Base-by-base conservation (phyloP, 2,797 vertebrate species). In the Myotis pilosus region DNA sequence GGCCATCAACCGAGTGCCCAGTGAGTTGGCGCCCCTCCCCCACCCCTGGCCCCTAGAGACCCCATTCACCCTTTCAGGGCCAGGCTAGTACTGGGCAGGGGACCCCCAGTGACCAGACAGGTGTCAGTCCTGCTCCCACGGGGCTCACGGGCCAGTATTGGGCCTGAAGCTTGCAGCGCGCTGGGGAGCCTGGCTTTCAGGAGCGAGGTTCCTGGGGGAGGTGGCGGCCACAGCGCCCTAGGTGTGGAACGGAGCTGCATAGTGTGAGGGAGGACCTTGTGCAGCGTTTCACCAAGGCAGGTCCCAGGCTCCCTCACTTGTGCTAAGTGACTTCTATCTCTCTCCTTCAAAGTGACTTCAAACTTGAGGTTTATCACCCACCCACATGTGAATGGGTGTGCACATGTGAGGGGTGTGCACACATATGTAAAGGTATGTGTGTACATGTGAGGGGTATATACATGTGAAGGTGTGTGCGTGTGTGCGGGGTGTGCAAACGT, bases 1-100 rank as follows among this genome's bases (percentile, higher is more conserved):
- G 98, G 99, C 99, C 91, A 99, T 99, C 98, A 99, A 99, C 98
- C 98, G 99, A 64, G 99, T 99, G 95, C 99, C 99, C 92, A 99
- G 99, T 99, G 98, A 99, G 99, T 99, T 0, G 0, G 10, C 3
- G 2, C 6, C 44, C 89, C 15, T 11, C 17, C 8, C 25, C n/a
- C 1, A 47, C 76, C 12, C 66, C 79, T 33, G 9, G 60, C 72
- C 47, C 23, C 0, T 28, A 15, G 38, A 25, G 57, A 30, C 33
- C 12, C 44, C n/a, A 3, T 17, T 79, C 76, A 10, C 71, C 66
- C 80, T 41, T 5, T 47, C 28, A 7, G 79, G 19, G 69, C 62
- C 11, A 16, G 72, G 49, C 38, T 36, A 10, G 78, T 10, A 12
- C 60, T 49, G 78, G 85, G 71, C 25, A 0, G 0, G 1, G 71